These are phyloP conservation scores for Pluvianellus socialis DNA, from an alignment of 2,113 vertebrate genomes.

Conservation along the genomic window DNA sequence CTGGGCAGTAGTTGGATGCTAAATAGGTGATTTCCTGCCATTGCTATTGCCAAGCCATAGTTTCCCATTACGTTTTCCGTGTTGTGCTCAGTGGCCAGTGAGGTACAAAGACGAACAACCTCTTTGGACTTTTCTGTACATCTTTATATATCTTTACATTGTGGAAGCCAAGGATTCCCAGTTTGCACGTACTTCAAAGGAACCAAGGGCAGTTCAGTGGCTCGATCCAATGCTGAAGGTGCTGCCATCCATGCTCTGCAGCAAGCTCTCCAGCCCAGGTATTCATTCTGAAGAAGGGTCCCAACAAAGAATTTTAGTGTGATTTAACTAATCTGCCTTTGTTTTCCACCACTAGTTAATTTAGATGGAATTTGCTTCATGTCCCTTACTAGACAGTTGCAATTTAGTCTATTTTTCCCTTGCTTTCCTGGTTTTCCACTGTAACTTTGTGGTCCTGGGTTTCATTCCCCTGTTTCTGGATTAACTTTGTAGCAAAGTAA, in stretches of 20 bases:
- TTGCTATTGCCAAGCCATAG: neutral
- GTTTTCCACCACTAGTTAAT: neutral
- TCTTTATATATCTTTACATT: neutral
- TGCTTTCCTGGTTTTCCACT: neutral
- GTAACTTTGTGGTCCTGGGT: neutral
- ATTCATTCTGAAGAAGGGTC: neutral
- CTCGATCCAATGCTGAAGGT: neutral
- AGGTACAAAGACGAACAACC: neutral
- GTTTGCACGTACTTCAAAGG: neutral
- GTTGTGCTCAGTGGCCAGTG: neutral
- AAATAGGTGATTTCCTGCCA: neutral
- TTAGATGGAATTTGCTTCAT: neutral
- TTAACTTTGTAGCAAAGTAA: neutral
- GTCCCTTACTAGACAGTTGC: neutral
- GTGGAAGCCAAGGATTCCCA: neutral
- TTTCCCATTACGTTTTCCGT: neutral
- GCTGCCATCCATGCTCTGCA: neutral
- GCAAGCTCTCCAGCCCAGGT: neutral
- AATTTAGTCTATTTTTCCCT: neutral
- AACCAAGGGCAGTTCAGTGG: neutral
- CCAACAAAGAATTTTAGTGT: neutral
- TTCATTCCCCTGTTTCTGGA: neutral
- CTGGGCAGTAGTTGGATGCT: neutral
- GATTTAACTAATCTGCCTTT: neutral
- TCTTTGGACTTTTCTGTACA: neutral